Conservation (phyloP, 2,797 vertebrate genomes). For the Psittacula derbiana region DNA sequence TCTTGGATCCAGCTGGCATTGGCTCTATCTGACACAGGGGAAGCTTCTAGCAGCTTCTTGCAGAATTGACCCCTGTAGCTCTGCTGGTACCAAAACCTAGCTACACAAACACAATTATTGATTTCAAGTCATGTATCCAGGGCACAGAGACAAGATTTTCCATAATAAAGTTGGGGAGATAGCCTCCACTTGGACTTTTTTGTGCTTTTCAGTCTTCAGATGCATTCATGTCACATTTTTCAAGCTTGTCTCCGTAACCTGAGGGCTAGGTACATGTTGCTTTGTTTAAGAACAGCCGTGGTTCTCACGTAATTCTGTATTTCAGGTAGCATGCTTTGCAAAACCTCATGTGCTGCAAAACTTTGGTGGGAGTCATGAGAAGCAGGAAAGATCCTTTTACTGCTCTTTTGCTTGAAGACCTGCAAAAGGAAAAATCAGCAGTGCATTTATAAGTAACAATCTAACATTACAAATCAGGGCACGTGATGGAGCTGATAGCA, state of each 20-base stretch:
- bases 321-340: neutral
- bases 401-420: neutral
- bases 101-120: neutral
- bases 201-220: neutral
- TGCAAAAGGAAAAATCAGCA: neutral
- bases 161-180: neutral
- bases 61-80: neutral
- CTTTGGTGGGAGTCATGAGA: neutral
- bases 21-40: accelerated
- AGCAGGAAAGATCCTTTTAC: neutral
- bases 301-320: neutral
- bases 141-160: neutral
- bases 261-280: neutral
- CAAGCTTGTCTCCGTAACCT: neutral
- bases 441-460: neutral
- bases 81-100: neutral
- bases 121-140: neutral
- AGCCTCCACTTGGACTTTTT: neutral
- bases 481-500: neutral
- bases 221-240: neutral
- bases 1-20: neutral
- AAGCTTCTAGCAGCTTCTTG: neutral
- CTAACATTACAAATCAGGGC: neutral
- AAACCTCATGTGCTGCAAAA: neutral
- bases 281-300: neutral